Evolutionary conservation across 1,140 invertebrate species (phyloP).

Genomic region (Lordiphosa stackelbergi): DNA sequence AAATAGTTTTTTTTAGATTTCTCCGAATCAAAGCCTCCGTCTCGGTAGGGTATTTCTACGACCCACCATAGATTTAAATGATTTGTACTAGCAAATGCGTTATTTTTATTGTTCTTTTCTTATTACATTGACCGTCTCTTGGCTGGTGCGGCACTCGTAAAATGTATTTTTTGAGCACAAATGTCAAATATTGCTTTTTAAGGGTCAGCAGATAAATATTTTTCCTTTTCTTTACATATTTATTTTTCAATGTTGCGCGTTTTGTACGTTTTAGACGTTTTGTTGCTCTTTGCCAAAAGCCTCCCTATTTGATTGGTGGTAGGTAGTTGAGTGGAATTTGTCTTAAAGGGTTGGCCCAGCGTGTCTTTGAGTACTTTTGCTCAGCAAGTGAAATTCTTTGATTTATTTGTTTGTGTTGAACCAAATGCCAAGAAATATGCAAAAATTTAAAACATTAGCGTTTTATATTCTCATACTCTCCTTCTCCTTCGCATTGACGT

Average conservation of each 20-base stretch:
- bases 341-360: slow-evolving; percentile 19
- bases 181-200: slow-evolving; percentile 75
- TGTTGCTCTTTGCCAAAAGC: slow-evolving; percentile 21
- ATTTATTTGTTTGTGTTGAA: slow-evolving; percentile 8
- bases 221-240: slow-evolving; percentile 33
- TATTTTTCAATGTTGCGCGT: slow-evolving; percentile 49
- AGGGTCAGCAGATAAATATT: slow-evolving; percentile 64
- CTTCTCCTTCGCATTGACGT: slow-evolving; percentile 53
- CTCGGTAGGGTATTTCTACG: too few relatives aligned
- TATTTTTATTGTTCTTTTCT: background rate
- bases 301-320: slow-evolving; percentile 32
- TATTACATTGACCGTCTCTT: slow-evolving; percentile 3
- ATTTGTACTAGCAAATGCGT: background rate
- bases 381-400: background rate
- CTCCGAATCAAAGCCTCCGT: too few relatives aligned
- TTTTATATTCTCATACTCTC: slow-evolving; percentile 3
- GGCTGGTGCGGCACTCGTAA: slow-evolving; percentile 14
- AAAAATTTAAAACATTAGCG: slow-evolving; percentile 15
- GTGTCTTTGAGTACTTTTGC: slow-evolving; percentile 37
- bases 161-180: slow-evolving; percentile 73
- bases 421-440: slow-evolving; percentile 3
- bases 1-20: too few relatives aligned
- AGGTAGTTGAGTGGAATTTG: slow-evolving; percentile 39
- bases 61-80: too few relatives aligned
- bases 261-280: slow-evolving; percentile 21